These are phyloP conservation scores for Spisula solida DNA, from an alignment of 2,888 invertebrate genomes.

Conservation along the genomic window DNA sequence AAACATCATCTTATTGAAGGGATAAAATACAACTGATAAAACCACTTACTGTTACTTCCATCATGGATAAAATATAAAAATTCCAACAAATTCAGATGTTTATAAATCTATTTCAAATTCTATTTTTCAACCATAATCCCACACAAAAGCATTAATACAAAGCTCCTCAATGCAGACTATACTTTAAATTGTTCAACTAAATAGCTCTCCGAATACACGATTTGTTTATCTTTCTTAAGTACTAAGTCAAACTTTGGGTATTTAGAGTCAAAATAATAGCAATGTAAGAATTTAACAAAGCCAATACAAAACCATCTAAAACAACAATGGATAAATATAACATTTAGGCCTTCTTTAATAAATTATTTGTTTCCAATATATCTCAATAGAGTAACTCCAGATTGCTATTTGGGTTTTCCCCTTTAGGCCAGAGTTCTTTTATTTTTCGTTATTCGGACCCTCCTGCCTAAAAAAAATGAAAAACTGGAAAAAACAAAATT, in stretches of 20 bases:
- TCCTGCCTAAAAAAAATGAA: too few relatives aligned
- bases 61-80: not conserved
- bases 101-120: constrained; percentile 18
- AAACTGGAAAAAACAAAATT: too few relatives aligned
- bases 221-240: constrained; percentile 39
- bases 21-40: not conserved
- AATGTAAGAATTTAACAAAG: not conserved
- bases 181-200: constrained; percentile 3
- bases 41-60: constrained; percentile 17
- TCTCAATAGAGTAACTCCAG: too few relatives aligned
- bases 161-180: not conserved
- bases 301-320: not conserved
- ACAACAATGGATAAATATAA: too few relatives aligned
- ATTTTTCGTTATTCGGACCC: too few relatives aligned
- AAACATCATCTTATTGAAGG: too few relatives aligned
- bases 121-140: constrained; percentile 12
- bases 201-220: not conserved
- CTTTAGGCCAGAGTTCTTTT: too few relatives aligned
- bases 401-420: too few relatives aligned
- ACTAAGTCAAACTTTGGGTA: constrained; percentile 1
- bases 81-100: not conserved
- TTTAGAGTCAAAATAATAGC: constrained; percentile 28
- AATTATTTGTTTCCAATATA: too few relatives aligned
- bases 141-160: not conserved
- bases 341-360: too few relatives aligned